Evolutionary conservation across 2,888 invertebrate species (phyloP).

Genomic region (Scaptomyza reducta): DNA sequence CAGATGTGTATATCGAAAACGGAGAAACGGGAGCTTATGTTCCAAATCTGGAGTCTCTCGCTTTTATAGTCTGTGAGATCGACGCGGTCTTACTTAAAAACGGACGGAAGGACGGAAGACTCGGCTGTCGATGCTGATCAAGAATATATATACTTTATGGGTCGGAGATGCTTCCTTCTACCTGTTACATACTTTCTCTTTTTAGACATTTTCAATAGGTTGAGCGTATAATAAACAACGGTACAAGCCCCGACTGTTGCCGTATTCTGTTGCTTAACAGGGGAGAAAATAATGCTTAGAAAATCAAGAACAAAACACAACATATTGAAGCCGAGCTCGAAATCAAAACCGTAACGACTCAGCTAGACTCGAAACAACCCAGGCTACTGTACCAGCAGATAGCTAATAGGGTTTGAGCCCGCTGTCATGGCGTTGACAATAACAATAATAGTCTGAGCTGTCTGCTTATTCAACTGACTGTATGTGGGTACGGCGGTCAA

Average conservation of each 20-base stretch:
- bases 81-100: no score
- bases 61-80: no score
- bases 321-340: conserved; percentile 2
- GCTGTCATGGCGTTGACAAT: conserved; percentile 42
- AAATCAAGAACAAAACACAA: no score
- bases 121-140: no score
- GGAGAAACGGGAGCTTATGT: no score
- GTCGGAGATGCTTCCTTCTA: no score
- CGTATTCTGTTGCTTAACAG: conserved; percentile 34
- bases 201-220: no score
- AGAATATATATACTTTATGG: no score
- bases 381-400: conserved; percentile 30
- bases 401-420: conserved; percentile 24
- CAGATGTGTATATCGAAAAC: no score
- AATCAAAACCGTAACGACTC: conserved; percentile 11
- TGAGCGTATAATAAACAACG: conserved; percentile 53
- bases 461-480: background rate
- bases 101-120: no score
- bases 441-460: conserved; percentile 55
- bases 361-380: conserved; percentile 26
- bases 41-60: no score
- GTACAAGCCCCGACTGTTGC: conserved; percentile 29
- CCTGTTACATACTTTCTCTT: no score
- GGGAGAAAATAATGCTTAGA: conserved; percentile 19
- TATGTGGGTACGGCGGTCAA: conserved; percentile 30